Conservation (phyloP, 2,797 vertebrate genomes). For the Megaceryle alcyon region DNA sequence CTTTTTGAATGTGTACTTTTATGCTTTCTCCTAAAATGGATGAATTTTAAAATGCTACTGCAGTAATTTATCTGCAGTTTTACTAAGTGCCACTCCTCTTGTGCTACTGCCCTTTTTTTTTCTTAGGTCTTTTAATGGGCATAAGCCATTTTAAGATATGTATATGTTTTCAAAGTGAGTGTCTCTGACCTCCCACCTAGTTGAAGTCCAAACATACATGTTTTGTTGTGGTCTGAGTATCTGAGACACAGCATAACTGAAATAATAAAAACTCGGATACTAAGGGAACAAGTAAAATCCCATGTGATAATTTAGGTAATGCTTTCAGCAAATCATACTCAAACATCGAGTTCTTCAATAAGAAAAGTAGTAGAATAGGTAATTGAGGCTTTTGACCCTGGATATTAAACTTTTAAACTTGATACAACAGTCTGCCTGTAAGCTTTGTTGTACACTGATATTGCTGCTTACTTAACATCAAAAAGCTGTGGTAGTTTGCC, state of each 20-base stretch:
- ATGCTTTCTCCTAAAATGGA: slow-evolving; percentile 3
- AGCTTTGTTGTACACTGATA: slow-evolving; percentile 79
- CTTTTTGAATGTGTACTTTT: slow-evolving; percentile 12
- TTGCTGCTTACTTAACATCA: slow-evolving; percentile 79
- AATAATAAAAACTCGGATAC: not conserved
- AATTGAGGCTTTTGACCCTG: slow-evolving; percentile 71
- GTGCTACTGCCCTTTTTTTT: slow-evolving; percentile 54
- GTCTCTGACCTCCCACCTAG: slow-evolving; percentile 73
- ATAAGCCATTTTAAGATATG: slow-evolving; percentile 67
- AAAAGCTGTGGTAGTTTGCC: slow-evolving; percentile 77
- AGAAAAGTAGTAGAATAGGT: slow-evolving; percentile 54
- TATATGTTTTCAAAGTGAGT: slow-evolving; percentile 76
- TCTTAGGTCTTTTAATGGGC: slow-evolving; percentile 52
- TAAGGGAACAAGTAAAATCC: not conserved
- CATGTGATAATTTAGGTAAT: not conserved
- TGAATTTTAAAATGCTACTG: slow-evolving; percentile 30
- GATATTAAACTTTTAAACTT: slow-evolving; percentile 79
- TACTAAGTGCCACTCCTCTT: slow-evolving; percentile 55
- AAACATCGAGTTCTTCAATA: slow-evolving; percentile 32
- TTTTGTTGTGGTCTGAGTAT: slow-evolving; percentile 3
- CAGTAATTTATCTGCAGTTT: slow-evolving; percentile 66
- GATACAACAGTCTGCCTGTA: slow-evolving; percentile 73
- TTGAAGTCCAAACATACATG: not conserved
- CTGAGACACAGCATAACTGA: slow-evolving; percentile 8
- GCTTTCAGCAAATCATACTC: slow-evolving; percentile 19